Evolutionary conservation across 2,113 vertebrate species (phyloP), one percentile per base, ranked within the genome.

Genomic region (Andinoacara biseriatus): DNA sequence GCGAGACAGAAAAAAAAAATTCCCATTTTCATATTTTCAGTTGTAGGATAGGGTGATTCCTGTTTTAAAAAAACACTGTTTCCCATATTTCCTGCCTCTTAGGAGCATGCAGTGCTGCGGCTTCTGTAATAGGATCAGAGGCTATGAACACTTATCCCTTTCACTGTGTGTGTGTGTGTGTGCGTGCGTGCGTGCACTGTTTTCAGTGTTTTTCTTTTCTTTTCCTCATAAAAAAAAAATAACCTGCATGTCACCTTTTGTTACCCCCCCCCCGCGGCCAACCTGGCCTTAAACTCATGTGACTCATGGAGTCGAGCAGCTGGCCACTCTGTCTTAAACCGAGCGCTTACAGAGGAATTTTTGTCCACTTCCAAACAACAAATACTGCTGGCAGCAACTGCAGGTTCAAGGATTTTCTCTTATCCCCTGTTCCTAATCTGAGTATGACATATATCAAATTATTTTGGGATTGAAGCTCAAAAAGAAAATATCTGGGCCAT

Each of bases 381-480:
- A 91, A 92, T 78, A 84, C 59, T n/a, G 75, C 69, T 93, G 90
- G 91, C 92, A 88, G 4, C 52, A 10, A 69, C 76, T 62, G 62
- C 56, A 89, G 82, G 82, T 87, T 83, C 75, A 80, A 87, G 90
- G 93, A 92, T 93, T 94, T 94, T 86, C 86, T 35, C 76, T 91
- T 85, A 92, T 91, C 88, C 92, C 80, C 46, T 76, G 84, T 35
- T 92, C 76, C 87, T 94, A 92, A 94, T 95, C 91, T 79, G 84
- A 91, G 58, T 65, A 83, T 69, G 89, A 92, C 92, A 94, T 77
- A 83, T 91, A 89, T 90, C 46, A 93, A 91, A 95, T 95, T 82
- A 93, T 93, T 93, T 83, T 74, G 72, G 90, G 86, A 92, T 91
- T 89, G 86, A 86, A 84, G 84, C 86, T 91, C 81, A 86, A 85